Percentiles rank a stretch among this genome's conserved stretches.
Evolutionary conservation across 2,888 invertebrate species (phyloP).

Genomic region (Tupiocoris notatus): DNA sequence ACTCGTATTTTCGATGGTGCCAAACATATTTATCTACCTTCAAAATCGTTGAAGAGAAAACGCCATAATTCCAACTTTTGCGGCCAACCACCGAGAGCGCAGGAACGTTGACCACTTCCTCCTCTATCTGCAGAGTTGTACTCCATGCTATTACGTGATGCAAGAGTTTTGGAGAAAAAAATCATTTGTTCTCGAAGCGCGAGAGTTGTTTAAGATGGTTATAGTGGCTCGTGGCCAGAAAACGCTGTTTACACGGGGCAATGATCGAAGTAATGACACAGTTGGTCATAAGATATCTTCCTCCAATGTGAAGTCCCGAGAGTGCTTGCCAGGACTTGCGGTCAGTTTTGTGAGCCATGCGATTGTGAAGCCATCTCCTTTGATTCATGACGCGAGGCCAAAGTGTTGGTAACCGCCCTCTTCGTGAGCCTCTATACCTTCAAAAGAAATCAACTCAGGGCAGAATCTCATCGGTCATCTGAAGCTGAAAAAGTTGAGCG

Average conservation of each 20-base stretch:
- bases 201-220: background rate
- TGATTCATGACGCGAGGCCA: conserved; percentile 31
- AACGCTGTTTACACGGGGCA: conserved; percentile 28
- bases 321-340: background rate
- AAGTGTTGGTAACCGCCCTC: conserved; percentile 38
- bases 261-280: conserved; percentile 36
- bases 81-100: background rate
- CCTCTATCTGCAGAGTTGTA: background rate
- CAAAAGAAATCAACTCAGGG: too few species aligned
- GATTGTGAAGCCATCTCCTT: conserved; percentile 24
- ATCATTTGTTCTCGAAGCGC: conserved; percentile 13
- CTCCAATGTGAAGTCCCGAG: background rate
- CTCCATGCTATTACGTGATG: background rate
- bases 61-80: too few species aligned
- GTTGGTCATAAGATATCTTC: background rate
- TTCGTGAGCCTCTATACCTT: conserved; percentile 9
- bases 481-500: too few species aligned
- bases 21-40: too few species aligned
- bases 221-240: conserved; percentile 24
- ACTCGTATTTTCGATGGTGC: too few species aligned
- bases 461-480: too few species aligned
- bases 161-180: background rate
- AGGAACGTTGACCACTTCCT: background rate
- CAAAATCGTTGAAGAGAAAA: too few species aligned
- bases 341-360: too few species aligned